Base-by-base conservation (phyloP, 1,140 invertebrate species). In the Eumaeus atala region DNA sequence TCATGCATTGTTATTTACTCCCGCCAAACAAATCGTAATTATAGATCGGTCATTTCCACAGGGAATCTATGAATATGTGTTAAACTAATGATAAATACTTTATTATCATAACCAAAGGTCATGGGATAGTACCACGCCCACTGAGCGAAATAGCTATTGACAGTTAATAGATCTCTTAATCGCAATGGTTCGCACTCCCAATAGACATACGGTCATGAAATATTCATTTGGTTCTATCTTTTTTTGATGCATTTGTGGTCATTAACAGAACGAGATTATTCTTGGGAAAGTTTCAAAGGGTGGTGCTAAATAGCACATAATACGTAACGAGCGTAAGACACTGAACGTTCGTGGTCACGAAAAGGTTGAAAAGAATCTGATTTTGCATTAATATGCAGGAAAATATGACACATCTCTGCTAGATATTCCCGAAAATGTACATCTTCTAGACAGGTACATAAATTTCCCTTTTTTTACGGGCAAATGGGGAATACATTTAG, bases 121-220 rank as follows among this genome's bases (percentile, higher is more conserved):
- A 59, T 57, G 57, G 54, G 57, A 59, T 54, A 40, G 17, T 67
- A 53, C 64, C 60, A 58, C 57, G 57, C 62, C 14, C 59, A 59
- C 37, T 52, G 7, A 54, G 61, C 69, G 59, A 71, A 72, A 70
- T 68, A 58, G 62, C 65, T 61, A 71, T 66, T 50, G 28, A 34
- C 38, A 14, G 40, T 14, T 74, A 78, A 78, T 78, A 71, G 73
- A 74, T 74, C 63, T 66, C 57, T 66, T 61, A 65, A 64, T 58
- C 67, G 66, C 62, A 78, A 74, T 71, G n/a, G 67, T 72, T 57
- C 59, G 63, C 56, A 61, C 57, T 60, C 64, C 66, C 64, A 74
- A 74, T 75, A 74, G 67, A 70, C 70, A 74, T 64, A 64, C 62
- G 51, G 57, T 72, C 60, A 78, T 78, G 67, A 64, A 78, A 76